Conservation (phyloP, 2,113 vertebrate genomes). For the Catharus bicknelli region DNA sequence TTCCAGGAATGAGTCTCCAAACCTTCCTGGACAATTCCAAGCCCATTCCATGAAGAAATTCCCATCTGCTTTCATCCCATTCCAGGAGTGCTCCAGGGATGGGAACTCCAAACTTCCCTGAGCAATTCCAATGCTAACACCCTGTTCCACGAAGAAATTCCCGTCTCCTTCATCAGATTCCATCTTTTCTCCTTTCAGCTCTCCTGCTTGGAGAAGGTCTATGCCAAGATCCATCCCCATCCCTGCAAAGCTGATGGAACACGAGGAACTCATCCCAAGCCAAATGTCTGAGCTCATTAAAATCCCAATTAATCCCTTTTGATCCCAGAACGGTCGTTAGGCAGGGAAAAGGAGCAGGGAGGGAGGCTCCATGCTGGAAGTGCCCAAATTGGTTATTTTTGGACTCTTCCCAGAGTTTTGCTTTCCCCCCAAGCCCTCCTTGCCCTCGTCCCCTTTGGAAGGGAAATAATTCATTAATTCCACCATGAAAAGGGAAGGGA, state of each 20-base stretch:
- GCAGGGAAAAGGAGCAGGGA: not conserved
- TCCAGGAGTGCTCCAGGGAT: not conserved
- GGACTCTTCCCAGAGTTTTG: not conserved
- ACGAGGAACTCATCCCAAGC: not conserved
- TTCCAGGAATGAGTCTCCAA: not conserved
- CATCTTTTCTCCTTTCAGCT: not conserved
- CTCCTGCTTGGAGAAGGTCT: not conserved
- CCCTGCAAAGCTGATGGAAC: not conserved
- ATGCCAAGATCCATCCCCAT: not conserved
- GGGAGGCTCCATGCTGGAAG: not conserved
- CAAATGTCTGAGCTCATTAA: not conserved
- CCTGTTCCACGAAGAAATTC: not conserved
- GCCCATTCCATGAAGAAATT: not conserved
- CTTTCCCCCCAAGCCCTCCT: not conserved
- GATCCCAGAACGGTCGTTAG: not conserved
- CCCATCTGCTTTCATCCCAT: not conserved
- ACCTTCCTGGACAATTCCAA: not conserved
- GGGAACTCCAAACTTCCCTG: not conserved
- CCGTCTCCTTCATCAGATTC: not conserved
- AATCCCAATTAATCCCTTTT: not conserved
- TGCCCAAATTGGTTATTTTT: not conserved
- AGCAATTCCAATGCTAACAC: not conserved
- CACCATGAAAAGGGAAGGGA: not conserved
- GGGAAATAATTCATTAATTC: conserved; percentile 18
- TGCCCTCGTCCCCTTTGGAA: not conserved